Conservation (phyloP, 2,888 invertebrate genomes). For the Caenorhabditis becei region DNA sequence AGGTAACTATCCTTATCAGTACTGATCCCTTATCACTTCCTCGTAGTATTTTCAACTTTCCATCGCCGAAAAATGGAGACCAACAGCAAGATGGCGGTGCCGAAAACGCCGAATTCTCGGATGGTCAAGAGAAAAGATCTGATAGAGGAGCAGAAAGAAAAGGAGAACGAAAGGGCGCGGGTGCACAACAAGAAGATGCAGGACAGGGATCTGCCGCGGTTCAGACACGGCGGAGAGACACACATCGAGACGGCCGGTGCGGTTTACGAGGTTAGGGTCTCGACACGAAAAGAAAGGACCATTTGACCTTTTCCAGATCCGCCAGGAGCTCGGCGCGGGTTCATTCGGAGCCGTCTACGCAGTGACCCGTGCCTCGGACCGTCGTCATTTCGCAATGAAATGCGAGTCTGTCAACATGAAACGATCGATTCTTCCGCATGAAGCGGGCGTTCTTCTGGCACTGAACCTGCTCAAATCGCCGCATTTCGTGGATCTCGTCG, state of each 20-base stretch:
- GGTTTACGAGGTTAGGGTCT: slow-evolving; percentile 49
- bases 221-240: slow-evolving; percentile 23
- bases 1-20: too few species aligned
- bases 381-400: slow-evolving; percentile 69
- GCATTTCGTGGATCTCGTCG: slow-evolving; percentile 71
- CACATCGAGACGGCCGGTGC: slow-evolving; percentile 14
- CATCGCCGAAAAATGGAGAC: background rate
- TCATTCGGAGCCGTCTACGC: slow-evolving; percentile 73
- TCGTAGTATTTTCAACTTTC: background rate
- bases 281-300: background rate
- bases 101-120: slow-evolving; percentile 11
- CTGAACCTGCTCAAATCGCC: slow-evolving; percentile 64
- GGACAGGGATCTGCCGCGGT: slow-evolving; percentile 43
- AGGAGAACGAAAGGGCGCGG: slow-evolving; percentile 19
- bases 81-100: slow-evolving; percentile 8
- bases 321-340: slow-evolving; percentile 69
- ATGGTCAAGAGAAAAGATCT: background rate
- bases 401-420: slow-evolving; percentile 68
- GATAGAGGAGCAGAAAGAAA: slow-evolving; percentile 18
- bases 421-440: slow-evolving; percentile 61
- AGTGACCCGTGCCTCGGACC: slow-evolving; percentile 58
- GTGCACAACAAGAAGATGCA: slow-evolving; percentile 19
- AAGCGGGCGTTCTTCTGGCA: slow-evolving; percentile 67
- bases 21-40: too few species aligned
- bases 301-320: slow-evolving; percentile 30